These are phyloP conservation scores for Lanius ludovicianus DNA, from an alignment of 2,113 vertebrate genomes.

Conservation along the genomic window DNA sequence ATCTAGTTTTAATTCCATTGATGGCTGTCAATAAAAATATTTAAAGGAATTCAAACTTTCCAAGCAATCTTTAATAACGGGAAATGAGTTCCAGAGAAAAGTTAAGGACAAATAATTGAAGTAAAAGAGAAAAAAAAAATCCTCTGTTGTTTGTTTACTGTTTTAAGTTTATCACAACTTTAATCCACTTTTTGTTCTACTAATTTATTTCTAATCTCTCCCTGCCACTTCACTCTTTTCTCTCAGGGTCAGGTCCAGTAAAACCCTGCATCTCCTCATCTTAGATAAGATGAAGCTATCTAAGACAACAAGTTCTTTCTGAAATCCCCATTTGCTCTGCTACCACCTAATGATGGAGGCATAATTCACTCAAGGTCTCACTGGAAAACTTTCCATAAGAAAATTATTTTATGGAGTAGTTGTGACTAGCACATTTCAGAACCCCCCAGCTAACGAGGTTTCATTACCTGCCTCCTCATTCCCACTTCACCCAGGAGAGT, in stretches of 20 bases:
- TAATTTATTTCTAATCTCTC: background rate
- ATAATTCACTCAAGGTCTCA: background rate
- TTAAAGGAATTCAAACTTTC: background rate
- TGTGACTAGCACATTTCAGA: background rate
- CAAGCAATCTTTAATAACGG: background rate
- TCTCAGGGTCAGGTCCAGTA: background rate
- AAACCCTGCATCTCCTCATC: background rate
- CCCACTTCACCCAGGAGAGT: background rate
- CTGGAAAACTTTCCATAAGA: background rate
- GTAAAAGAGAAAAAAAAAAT: background rate
- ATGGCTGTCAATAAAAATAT: background rate
- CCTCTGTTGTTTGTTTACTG: background rate
- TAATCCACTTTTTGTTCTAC: background rate
- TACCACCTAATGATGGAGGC: background rate
- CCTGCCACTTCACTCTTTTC: background rate
- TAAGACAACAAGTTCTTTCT: background rate
- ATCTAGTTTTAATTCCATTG: background rate
- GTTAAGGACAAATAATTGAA: background rate
- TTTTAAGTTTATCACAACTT: background rate
- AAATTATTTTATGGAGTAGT: background rate
- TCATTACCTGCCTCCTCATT: background rate
- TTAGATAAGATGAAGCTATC: background rate
- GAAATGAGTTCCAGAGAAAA: background rate
- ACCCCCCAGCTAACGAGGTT: background rate
- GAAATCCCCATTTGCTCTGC: background rate